Evolutionary conservation across 2,113 vertebrate genomes (phyloP).

Genomic region (Urocitellus parryii): DNA sequence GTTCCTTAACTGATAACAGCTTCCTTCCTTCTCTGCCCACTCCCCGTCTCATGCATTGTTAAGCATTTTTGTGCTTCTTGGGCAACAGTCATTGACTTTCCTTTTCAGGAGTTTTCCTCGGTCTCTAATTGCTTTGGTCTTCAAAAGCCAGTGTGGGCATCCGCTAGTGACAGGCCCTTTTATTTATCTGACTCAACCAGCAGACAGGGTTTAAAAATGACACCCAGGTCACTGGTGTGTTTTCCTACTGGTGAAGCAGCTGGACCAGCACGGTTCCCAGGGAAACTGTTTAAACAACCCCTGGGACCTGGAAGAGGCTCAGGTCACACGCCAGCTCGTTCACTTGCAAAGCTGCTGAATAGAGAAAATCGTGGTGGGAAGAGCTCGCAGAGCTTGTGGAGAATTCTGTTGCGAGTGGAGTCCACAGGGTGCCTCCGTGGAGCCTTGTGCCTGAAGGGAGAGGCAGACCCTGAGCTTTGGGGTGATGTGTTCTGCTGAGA

Average conservation of each 20-base stretch:
- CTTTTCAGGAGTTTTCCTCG: slow-evolving; percentile 69
- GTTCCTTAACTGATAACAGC: background rate
- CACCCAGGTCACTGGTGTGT: slow-evolving; percentile 51
- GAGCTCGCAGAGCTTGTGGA: background rate
- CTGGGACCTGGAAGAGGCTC: slow-evolving; percentile 44
- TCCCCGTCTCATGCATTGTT: background rate
- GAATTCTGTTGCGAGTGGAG: too few species aligned
- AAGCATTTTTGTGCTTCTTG: background rate
- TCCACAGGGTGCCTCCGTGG: fast-evolving
- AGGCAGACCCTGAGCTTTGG: background rate
- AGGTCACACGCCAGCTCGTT: slow-evolving; percentile 16
- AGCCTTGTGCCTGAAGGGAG: background rate
- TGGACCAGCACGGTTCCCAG: slow-evolving; percentile 77
- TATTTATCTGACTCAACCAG: slow-evolving; percentile 76
- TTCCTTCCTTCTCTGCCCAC: slow-evolving; percentile 40
- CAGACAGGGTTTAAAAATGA: slow-evolving; percentile 82
- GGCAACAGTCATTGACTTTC: background rate
- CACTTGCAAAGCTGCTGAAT: background rate
- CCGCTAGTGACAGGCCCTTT: slow-evolving; percentile 67
- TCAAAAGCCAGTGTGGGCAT: slow-evolving; percentile 68
- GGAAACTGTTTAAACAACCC: slow-evolving; percentile 79
- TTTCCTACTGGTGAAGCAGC: slow-evolving; percentile 75
- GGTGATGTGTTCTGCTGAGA: background rate
- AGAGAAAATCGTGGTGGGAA: background rate
- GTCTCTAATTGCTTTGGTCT: slow-evolving; percentile 62